These are phyloP conservation scores for Amiota minor DNA, from an alignment of 2,888 invertebrate genomes.

Conservation along the genomic window DNA sequence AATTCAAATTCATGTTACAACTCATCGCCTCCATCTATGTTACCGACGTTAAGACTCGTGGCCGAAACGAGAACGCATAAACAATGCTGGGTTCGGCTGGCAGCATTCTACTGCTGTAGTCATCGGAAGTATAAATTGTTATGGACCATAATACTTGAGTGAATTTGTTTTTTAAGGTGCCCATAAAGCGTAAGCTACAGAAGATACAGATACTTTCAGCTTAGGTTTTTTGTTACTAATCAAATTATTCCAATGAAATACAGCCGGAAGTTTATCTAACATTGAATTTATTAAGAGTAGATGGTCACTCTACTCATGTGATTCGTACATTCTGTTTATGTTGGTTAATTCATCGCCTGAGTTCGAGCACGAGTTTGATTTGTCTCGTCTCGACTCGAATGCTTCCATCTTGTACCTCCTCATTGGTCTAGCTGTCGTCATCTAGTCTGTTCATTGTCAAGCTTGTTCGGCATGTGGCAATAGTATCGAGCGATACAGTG, in stretches of 20 bases:
- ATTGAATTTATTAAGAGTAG: background rate
- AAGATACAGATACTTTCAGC: background rate
- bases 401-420: background rate
- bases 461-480: background rate
- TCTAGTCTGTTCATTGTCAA: too few species aligned
- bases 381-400: background rate
- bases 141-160: background rate
- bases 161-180: background rate
- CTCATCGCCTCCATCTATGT: background rate
- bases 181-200: background rate
- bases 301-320: background rate
- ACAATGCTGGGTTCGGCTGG: background rate
- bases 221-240: too few species aligned
- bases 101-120: background rate
- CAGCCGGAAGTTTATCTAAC: background rate
- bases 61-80: constrained; percentile 1
- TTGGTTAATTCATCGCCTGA: background rate
- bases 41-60: background rate
- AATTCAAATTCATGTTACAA: background rate
- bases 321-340: background rate
- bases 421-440: too few species aligned
- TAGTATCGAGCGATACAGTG: background rate
- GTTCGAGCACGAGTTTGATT: background rate
- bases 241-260: background rate
- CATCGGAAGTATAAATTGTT: background rate